Percentiles rank a stretch among this genome's conserved stretches.
Conservation (phyloP, 1,140 invertebrate genomes). For the Hermetia illucens region DNA sequence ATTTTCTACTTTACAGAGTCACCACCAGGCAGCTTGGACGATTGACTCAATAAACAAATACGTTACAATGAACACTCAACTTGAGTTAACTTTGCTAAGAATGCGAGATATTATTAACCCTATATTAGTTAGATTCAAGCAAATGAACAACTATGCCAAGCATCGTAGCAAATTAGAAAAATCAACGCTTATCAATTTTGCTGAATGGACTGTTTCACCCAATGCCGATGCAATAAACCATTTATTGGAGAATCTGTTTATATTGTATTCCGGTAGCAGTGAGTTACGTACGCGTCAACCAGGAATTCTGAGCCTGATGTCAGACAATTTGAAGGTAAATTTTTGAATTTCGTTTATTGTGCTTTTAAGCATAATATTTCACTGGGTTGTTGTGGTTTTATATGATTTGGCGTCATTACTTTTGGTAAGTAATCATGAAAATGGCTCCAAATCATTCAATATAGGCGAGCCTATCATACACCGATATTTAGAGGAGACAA, state of each 20-base stretch:
- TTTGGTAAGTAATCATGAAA: no score
- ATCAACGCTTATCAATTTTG: slow-evolving; percentile 52
- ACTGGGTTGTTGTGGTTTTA: no score
- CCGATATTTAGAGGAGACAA: no score
- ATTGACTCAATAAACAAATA: slow-evolving; percentile 21
- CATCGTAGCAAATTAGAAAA: slow-evolving; percentile 38
- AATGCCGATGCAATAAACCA: slow-evolving; percentile 42
- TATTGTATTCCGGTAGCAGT: slow-evolving; percentile 25
- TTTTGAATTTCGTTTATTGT: no score
- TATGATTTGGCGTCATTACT: no score
- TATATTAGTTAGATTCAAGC: slow-evolving; percentile 37
- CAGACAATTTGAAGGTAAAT: slow-evolving; percentile 30
- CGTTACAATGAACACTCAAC: slow-evolving; percentile 24
- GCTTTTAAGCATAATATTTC: no score
- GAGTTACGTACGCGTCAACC: no score
- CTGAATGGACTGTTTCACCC: slow-evolving; percentile 46
- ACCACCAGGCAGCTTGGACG: slow-evolving; percentile 21
- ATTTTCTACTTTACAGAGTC: slow-evolving; percentile 13
- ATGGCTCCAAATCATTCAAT: no score
- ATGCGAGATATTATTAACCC: slow-evolving; percentile 40
- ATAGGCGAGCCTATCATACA: no score
- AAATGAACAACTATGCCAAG: slow-evolving; percentile 39
- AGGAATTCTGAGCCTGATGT: slow-evolving; percentile 33
- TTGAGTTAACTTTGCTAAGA: slow-evolving; percentile 40
- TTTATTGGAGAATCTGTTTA: slow-evolving; percentile 49